Base-by-base conservation (phyloP, 2,888 invertebrate species). In the Lepetodrilus schrolli region DNA sequence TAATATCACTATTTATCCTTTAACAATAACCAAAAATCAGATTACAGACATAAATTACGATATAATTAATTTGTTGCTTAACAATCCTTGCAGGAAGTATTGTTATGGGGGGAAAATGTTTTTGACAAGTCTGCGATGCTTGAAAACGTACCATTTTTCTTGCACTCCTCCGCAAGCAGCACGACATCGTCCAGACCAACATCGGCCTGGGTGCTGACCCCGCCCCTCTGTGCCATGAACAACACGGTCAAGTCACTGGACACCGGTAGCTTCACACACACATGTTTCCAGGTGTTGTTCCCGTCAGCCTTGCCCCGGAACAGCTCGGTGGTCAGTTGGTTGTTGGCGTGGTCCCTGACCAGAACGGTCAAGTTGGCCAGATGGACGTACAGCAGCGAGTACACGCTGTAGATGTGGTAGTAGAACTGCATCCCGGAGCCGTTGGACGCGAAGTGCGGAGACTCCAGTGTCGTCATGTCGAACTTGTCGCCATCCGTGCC, bases 121-220 rank as follows among this genome's bases (percentile, higher is more conserved):
- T n/a, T n/a, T n/a, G n/a, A n/a, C n/a, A n/a, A n/a, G n/a, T n/a
- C n/a, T n/a, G n/a, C n/a, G n/a, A n/a, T n/a, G n/a, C n/a, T n/a
- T n/a, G n/a, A n/a, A n/a, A n/a, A n/a, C n/a, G n/a, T n/a, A n/a
- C n/a, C n/a, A n/a, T n/a, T n/a, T n/a, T n/a, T n/a, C n/a, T n/a
- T n/a, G 73, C 86, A 86, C 5, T 43, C 68, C 1, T 66, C 68
- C 4, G 73, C 51, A 13, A 81, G 70, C 5, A 83, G 65, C 4
- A n/a, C 26, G 0, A 86, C 76, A 73, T 85, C 83, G 77, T 87
- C 87, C 17, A 87, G 70, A 0, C 85, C 85, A 65, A 85, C 77
- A 74, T 85, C 84, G 1, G 82, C 83, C 58, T 80, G 79, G 4
- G 66, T 68, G 1, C 74, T 66, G n/a, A n/a, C n/a, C 2, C 72